phyloP scores from a whole-genome alignment of 2,888 invertebrate species.

The Eremobia ochroleuca region DNA sequence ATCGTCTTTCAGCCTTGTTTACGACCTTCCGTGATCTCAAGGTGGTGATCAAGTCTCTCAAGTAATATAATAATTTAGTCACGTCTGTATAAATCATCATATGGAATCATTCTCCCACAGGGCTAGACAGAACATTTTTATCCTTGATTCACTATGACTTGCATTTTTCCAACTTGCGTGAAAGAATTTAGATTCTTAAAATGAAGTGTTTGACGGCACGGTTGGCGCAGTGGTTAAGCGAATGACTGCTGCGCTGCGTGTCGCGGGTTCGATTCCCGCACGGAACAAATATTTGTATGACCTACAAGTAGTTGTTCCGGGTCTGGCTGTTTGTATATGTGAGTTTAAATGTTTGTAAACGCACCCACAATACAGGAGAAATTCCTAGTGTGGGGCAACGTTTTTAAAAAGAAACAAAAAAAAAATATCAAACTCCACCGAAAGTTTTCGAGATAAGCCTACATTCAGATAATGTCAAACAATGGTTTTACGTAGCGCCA shows the following conservation, averaged over 20 bases:
- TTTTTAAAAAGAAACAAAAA: too few relatives aligned
- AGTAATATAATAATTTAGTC: slow-evolving; percentile 6
- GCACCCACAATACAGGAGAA: too few relatives aligned
- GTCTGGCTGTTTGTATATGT: too few relatives aligned
- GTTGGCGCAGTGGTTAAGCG: too few relatives aligned
- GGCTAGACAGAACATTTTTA: background rate
- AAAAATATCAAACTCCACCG: slow-evolving; percentile 16
- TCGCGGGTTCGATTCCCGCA: too few relatives aligned
- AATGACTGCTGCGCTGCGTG: too few relatives aligned
- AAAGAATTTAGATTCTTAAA: too few relatives aligned
- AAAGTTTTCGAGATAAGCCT: slow-evolving; percentile 17
- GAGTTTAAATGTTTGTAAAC: too few relatives aligned
- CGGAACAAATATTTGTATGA: too few relatives aligned
- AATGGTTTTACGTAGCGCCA: slow-evolving; percentile 25
- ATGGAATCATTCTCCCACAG: background rate
- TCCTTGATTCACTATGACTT: slow-evolving; percentile 10
- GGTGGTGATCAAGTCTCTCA: background rate
- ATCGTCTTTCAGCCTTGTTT: background rate
- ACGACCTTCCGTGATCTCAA: background rate
- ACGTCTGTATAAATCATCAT: slow-evolving; percentile 1
- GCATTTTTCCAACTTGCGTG: slow-evolving; percentile 11
- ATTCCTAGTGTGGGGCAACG: too few relatives aligned
- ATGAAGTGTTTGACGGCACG: too few relatives aligned
- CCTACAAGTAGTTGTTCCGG: too few relatives aligned
- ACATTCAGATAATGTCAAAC: slow-evolving; percentile 13